These are phyloP conservation scores for Ephestia elutella DNA, from an alignment of 1,140 invertebrate genomes.

Conservation along the genomic window DNA sequence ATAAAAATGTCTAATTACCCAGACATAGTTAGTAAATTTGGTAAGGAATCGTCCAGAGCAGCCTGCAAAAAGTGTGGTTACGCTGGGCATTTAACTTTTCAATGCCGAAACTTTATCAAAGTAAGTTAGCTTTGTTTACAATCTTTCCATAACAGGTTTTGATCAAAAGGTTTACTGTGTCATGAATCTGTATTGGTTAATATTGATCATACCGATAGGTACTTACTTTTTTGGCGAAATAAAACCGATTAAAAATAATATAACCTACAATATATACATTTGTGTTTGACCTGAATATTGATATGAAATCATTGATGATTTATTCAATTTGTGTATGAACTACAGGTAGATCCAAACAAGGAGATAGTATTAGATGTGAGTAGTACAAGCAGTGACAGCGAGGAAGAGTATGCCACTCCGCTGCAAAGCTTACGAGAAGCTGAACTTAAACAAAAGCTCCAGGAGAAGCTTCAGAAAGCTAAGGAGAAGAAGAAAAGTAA, in stretches of 20 bases:
- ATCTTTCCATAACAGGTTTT: neutral
- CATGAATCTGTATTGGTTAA: too few species aligned
- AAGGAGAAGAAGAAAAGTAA: conserved; percentile 62
- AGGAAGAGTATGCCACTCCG: conserved; percentile 88
- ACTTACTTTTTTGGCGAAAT: too few species aligned
- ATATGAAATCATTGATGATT: neutral
- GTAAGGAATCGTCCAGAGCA: conserved; percentile 82
- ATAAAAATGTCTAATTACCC: conserved; percentile 52
- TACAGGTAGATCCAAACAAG: conserved; percentile 84
- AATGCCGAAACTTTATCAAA: conserved; percentile 97
- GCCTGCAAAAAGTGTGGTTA: conserved; percentile 96
- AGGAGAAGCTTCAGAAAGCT: conserved; percentile 52
- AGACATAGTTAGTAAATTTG: conserved; percentile 65
- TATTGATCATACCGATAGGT: too few species aligned
- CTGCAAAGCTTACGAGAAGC: conserved; percentile 85
- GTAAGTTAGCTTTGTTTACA: conserved; percentile 68
- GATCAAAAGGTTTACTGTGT: neutral
- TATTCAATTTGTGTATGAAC: neutral
- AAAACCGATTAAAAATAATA: too few species aligned
- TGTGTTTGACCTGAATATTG: too few species aligned
- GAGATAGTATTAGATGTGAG: conserved; percentile 96
- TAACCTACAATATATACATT: too few species aligned
- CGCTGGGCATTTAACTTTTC: conserved; percentile 95
- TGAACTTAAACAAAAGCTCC: conserved; percentile 80
- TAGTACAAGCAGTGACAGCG: conserved; percentile 93